Percentiles rank a stretch among this genome's conserved stretches.
These are phyloP conservation scores for Turdus rufiventris DNA, from an alignment of 2,113 vertebrate genomes.

Conservation along the genomic window DNA sequence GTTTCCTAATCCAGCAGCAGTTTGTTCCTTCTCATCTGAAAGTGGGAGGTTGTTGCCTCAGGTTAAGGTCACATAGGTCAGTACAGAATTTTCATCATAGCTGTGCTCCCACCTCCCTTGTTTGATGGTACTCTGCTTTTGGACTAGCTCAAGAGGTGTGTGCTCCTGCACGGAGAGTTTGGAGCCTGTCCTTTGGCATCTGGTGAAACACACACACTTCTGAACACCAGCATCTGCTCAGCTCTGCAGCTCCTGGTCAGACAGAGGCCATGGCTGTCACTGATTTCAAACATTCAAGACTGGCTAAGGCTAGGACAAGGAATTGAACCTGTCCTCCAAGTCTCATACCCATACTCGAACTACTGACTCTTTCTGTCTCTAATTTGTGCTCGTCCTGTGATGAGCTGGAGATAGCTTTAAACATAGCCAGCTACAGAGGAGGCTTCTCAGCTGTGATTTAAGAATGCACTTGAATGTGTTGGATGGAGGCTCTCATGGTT, in stretches of 20 bases:
- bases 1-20: background rate
- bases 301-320: background rate
- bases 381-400: background rate
- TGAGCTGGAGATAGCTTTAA: background rate
- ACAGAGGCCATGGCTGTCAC: background rate
- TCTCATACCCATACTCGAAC: background rate
- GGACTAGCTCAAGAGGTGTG: background rate
- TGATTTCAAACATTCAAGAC: background rate
- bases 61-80: background rate
- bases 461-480: background rate
- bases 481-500: fast-evolving
- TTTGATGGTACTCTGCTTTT: background rate
- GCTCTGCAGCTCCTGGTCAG: background rate
- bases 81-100: background rate
- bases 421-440: background rate
- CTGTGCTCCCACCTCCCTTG: background rate
- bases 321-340: background rate
- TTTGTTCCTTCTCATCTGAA: background rate
- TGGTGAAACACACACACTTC: fast-evolving
- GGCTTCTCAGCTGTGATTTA: background rate
- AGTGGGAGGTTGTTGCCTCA: background rate
- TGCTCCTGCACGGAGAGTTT: background rate
- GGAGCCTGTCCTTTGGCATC: background rate
- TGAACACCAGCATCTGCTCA: background rate
- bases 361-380: background rate